These are phyloP conservation scores for Acronicta alni DNA, from an alignment of 2,888 invertebrate genomes.

Conservation along the genomic window DNA sequence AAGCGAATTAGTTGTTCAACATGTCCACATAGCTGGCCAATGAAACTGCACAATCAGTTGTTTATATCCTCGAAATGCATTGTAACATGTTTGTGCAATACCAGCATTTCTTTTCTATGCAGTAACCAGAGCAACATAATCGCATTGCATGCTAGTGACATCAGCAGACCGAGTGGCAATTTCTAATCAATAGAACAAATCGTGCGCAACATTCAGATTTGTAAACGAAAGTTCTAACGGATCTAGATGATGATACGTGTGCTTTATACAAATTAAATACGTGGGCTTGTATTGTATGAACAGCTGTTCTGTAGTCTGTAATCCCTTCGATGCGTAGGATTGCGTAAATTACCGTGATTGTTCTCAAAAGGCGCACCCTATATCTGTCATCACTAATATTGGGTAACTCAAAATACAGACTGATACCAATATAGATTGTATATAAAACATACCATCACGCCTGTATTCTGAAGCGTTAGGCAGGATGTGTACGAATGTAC, in stretches of 20 bases:
- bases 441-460: no score
- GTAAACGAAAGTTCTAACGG: conserved; percentile 78
- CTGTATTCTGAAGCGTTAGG: no score
- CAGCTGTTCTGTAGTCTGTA: background rate
- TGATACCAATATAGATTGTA: no score
- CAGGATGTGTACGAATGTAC: no score
- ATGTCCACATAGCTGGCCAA: conserved; percentile 11
- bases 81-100: conserved; percentile 33
- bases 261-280: conserved; percentile 59
- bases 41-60: conserved; percentile 9
- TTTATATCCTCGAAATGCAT: conserved; percentile 20
- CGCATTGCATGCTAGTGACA: conserved; percentile 69
- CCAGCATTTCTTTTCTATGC: conserved; percentile 42
- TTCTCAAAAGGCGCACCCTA: no score
- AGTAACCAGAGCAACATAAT: conserved; percentile 51
- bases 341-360: conserved; percentile 16
- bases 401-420: no score
- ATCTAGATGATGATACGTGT: conserved; percentile 71
- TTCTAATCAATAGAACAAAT: conserved; percentile 77
- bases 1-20: background rate
- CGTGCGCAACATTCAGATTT: conserved; percentile 76
- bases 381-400: no score
- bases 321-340: conserved; percentile 9
- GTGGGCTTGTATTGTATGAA: conserved; percentile 14
- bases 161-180: conserved; percentile 73